phyloP scores from a whole-genome alignment of 2,797 vertebrate species.

The Trachops cirrhosus region DNA sequence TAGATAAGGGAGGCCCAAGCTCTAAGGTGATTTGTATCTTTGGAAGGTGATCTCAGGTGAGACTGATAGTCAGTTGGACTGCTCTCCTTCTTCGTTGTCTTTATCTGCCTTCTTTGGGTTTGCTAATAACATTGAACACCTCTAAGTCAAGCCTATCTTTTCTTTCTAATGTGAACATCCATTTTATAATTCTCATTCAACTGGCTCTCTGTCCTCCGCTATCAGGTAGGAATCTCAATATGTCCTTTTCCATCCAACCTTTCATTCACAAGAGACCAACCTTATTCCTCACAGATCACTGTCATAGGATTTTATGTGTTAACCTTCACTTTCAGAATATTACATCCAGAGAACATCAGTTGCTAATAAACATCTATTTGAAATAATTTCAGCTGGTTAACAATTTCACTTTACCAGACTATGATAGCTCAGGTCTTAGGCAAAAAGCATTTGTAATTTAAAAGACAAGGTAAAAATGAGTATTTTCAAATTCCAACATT shows the following conservation, averaged over 20 bases:
- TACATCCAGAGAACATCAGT: neutral
- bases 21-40: neutral
- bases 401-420: neutral
- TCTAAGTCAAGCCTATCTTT: neutral
- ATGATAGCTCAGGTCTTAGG: neutral
- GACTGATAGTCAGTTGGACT: neutral
- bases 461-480: neutral
- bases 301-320: neutral
- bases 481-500: neutral
- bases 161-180: neutral
- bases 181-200: neutral
- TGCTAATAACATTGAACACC: neutral
- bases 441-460: neutral
- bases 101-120: neutral
- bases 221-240: neutral
- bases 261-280: neutral
- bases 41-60: neutral
- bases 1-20: neutral
- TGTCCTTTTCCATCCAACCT: neutral
- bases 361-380: neutral
- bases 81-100: neutral
- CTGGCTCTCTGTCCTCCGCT: neutral
- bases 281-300: neutral
- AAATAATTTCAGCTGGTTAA: neutral
- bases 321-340: neutral